Percentiles rank a stretch among this genome's conserved stretches.
phyloP scores from a whole-genome alignment of 1,140 invertebrate species.

The Calycopis cecrops region DNA sequence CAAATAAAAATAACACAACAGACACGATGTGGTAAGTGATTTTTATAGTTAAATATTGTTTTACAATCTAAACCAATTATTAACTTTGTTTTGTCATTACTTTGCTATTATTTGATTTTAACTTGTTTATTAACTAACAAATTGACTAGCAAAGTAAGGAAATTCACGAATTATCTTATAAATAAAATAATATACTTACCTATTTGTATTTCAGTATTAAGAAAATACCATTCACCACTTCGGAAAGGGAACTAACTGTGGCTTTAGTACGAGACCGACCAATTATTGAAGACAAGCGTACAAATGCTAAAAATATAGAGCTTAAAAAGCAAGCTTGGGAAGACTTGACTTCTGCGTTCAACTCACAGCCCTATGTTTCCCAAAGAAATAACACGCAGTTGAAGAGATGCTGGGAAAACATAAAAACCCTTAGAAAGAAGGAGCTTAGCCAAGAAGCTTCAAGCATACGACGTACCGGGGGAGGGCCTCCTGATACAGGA shows the following conservation, averaged over 20 bases:
- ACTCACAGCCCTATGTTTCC: conserved; percentile 3
- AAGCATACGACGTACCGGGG: too few relatives aligned
- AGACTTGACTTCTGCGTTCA: neutral
- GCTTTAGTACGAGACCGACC: conserved; percentile 7
- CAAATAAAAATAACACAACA: too few relatives aligned
- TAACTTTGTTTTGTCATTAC: too few relatives aligned
- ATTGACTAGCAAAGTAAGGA: too few relatives aligned
- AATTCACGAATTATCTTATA: too few relatives aligned
- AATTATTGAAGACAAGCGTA: conserved; percentile 7
- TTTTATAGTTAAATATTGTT: too few relatives aligned
- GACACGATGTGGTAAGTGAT: too few relatives aligned
- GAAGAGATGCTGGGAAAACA: conserved; percentile 19
- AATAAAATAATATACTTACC: too few relatives aligned
- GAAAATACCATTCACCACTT: neutral
- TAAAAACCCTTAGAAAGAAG: conserved; percentile 10
- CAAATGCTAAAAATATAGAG: conserved; percentile 3
- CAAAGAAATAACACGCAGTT: neutral
- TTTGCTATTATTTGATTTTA: too few relatives aligned
- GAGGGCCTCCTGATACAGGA: too few relatives aligned
- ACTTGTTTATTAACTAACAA: too few relatives aligned
- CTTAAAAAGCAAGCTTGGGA: conserved; percentile 13
- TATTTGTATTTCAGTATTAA: neutral
- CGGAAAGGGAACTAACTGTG: conserved; percentile 5
- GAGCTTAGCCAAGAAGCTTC: neutral
- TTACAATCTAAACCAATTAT: too few relatives aligned